phyloP scores from a whole-genome alignment of 23 tunicate species.

The Trididemnum miniatum region DNA sequence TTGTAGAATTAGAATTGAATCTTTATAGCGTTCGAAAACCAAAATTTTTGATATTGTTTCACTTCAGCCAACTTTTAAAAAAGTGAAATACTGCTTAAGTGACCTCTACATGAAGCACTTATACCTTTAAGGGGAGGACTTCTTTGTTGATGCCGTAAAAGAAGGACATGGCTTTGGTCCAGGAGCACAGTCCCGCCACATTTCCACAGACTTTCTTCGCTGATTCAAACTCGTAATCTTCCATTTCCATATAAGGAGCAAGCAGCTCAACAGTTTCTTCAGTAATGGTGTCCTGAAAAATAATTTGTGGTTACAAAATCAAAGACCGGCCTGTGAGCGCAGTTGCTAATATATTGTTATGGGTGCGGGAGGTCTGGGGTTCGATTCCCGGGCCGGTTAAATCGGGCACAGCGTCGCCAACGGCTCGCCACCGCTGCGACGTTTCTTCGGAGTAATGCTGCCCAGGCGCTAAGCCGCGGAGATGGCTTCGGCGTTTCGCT shows the following conservation, averaged over 20 bases:
- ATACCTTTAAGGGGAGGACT: slow-evolving; percentile 94
- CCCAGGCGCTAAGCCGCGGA: too few species aligned
- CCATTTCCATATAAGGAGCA: slow-evolving; percentile 87
- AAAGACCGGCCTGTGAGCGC: not conserved
- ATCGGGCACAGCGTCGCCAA: too few species aligned
- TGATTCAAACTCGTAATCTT: slow-evolving; percentile 92
- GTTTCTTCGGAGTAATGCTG: too few species aligned
- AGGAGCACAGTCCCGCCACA: slow-evolving; percentile 97
- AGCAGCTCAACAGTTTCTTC: slow-evolving; percentile 95
- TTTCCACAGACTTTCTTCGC: slow-evolving; percentile 97
- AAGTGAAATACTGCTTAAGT: too few species aligned
- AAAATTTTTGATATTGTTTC: too few species aligned
- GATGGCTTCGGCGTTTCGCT: too few species aligned
- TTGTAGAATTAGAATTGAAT: too few species aligned
- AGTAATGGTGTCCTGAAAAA: slow-evolving; percentile 74
- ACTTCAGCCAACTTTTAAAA: too few species aligned
- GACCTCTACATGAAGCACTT: too few species aligned
- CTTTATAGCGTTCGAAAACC: too few species aligned
- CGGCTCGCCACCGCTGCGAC: too few species aligned
- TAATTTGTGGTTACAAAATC: not conserved
- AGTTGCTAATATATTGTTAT: not conserved
- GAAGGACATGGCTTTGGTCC: slow-evolving; percentile 98
- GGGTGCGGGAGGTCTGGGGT: not conserved
- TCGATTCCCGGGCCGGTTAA: not conserved
- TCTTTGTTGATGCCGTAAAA: slow-evolving; percentile 97